Evolutionary conservation across 2,888 invertebrate genomes (phyloP).

Genomic region (Phrixothrix hirtus): DNA sequence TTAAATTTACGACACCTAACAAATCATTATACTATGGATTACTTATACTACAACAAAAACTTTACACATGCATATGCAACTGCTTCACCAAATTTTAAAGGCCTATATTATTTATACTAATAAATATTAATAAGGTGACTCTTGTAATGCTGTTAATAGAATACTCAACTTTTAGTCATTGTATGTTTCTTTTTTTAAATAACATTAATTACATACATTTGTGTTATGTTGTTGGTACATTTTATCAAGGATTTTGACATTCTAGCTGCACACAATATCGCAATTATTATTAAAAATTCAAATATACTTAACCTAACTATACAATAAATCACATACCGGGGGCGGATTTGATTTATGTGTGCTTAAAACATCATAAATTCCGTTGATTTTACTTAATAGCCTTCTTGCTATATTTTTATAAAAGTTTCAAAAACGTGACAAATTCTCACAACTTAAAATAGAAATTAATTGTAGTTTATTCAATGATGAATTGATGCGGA

Average conservation of each 20-base stretch:
- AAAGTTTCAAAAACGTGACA: background rate
- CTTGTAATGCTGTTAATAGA: background rate
- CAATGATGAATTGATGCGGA: no score
- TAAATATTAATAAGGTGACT: background rate
- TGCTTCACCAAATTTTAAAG: background rate
- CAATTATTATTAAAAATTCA: slow-evolving; percentile 34
- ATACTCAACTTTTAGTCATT: slow-evolving; percentile 2
- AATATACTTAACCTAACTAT: slow-evolving; percentile 22
- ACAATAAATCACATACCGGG: slow-evolving; percentile 14
- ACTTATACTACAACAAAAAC: slow-evolving; percentile 1
- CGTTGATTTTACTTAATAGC: slow-evolving; percentile 12
- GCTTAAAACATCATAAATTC: slow-evolving; percentile 15
- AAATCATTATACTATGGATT: slow-evolving; percentile 13
- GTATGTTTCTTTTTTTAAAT: slow-evolving; percentile 4
- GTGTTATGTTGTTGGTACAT: background rate
- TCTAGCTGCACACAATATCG: slow-evolving; percentile 35
- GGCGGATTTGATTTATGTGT: slow-evolving; percentile 19
- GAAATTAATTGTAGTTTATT: slow-evolving; percentile 18
- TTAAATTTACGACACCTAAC: slow-evolving; percentile 25
- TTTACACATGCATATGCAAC: background rate
- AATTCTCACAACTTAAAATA: background rate
- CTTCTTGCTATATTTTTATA: background rate
- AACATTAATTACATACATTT: slow-evolving; percentile 4
- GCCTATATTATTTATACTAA: background rate
- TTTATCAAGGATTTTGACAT: slow-evolving; percentile 22